Conservation (phyloP, 2,888 invertebrate genomes). For the Pseudococcus longispinus region DNA sequence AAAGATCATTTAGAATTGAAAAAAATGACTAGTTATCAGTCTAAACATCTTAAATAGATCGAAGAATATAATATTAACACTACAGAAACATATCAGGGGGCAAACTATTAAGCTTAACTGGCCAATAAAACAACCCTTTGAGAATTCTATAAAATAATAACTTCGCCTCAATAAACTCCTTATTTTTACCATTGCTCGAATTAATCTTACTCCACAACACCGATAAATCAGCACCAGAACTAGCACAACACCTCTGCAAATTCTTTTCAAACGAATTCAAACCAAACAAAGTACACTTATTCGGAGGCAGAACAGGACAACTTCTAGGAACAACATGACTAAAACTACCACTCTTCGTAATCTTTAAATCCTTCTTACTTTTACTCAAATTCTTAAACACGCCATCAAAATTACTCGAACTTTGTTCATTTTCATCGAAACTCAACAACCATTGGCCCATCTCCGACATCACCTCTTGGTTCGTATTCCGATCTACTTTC, state of each 20-base stretch:
- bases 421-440: neutral
- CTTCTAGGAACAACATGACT: neutral
- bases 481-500: neutral
- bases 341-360: neutral
- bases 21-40: neutral
- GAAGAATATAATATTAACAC: neutral
- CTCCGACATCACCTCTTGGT: neutral
- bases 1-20: neutral
- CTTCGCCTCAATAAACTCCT: neutral
- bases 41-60: neutral
- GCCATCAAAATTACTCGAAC: neutral
- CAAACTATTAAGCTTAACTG: neutral
- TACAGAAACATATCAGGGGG: neutral
- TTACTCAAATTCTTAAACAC: neutral
- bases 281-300: neutral
- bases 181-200: neutral
- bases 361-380: neutral
- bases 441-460: neutral
- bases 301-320: neutral
- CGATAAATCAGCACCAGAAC: neutral
- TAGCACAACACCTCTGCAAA: neutral
- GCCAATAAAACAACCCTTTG: constrained; percentile 23
- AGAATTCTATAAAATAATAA: neutral
- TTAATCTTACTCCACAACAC: neutral
- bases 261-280: neutral